Conservation (phyloP, 2,888 invertebrate genomes). For the Sericinus montela region DNA sequence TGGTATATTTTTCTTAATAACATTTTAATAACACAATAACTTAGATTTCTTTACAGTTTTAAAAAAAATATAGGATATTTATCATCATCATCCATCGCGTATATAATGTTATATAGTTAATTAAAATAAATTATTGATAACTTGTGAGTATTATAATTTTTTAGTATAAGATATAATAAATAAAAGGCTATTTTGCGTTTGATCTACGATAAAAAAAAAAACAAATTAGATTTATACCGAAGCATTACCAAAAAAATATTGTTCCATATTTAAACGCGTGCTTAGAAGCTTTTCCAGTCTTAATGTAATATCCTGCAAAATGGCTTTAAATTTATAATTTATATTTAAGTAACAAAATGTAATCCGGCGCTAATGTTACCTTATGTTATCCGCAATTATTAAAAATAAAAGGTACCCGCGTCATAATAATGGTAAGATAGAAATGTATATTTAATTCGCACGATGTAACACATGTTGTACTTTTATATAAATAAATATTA, state of each 20-base stretch:
- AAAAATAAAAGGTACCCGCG: conserved; percentile 58
- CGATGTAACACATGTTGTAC: conserved; percentile 21
- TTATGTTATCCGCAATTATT: conserved; percentile 42
- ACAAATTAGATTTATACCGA: no score
- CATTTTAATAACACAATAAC: no score
- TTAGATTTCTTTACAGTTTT: neutral
- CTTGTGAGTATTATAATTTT: neutral
- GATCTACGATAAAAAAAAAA: no score
- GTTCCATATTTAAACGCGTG: no score
- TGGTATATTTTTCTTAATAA: neutral
- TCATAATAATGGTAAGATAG: conserved; percentile 32
- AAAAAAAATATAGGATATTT: conserved; percentile 26
- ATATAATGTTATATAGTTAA: conserved; percentile 5
- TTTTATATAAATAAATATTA: neutral
- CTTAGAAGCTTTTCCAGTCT: no score
- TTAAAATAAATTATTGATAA: neutral
- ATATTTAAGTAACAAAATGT: conserved; percentile 22
- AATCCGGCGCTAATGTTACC: conserved; percentile 76
- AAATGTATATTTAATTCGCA: conserved; percentile 22
- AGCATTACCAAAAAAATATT: no score
- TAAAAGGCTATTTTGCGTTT: neutral
- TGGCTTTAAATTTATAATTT: conserved; percentile 19
- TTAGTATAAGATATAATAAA: neutral
- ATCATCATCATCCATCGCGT: conserved; percentile 27
- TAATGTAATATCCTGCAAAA: neutral